Conservation (phyloP, 2,888 invertebrate genomes). For the Chrysolina haemoptera region DNA sequence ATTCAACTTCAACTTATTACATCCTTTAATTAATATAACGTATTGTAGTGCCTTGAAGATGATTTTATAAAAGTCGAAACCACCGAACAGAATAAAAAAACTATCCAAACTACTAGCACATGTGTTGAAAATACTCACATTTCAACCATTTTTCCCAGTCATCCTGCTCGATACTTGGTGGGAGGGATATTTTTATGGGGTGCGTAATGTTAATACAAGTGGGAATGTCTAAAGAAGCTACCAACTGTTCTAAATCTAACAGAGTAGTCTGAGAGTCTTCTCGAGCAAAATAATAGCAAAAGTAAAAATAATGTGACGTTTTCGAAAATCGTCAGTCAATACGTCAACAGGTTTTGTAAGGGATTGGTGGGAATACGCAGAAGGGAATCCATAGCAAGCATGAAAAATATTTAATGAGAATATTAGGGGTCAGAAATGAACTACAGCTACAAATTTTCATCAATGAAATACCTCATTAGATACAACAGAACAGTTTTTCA, state of each 20-base stretch:
- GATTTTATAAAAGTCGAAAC: no score
- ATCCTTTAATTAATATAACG: no score
- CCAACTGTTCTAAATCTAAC: slow-evolving; percentile 74
- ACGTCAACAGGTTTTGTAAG: slow-evolving; percentile 57
- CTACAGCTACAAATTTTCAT: slow-evolving; percentile 1
- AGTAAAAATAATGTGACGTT: not conserved
- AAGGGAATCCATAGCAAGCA: slow-evolving; percentile 63
- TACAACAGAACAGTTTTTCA: no score
- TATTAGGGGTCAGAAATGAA: slow-evolving; percentile 48
- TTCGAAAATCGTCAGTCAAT: slow-evolving; percentile 41
- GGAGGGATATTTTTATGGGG: slow-evolving; percentile 50
- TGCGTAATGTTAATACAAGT: slow-evolving; percentile 45
- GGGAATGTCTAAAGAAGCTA: slow-evolving; percentile 65
- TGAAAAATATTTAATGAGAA: slow-evolving; percentile 57
- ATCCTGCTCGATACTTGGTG: slow-evolving; percentile 58
- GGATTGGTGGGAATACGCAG: slow-evolving; percentile 58
- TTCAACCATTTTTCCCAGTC: slow-evolving; percentile 67
- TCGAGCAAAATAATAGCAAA: slow-evolving; percentile 5
- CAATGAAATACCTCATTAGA: no score
- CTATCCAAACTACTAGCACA: no score
- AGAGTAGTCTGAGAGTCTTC: slow-evolving; percentile 71
- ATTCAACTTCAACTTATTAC: no score
- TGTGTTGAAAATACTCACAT: slow-evolving; percentile 62
- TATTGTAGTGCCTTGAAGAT: no score
- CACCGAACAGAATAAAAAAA: no score